These are phyloP conservation scores for Hemistola chrysoprasaria DNA, from an alignment of 2,888 invertebrate genomes.

Conservation along the genomic window DNA sequence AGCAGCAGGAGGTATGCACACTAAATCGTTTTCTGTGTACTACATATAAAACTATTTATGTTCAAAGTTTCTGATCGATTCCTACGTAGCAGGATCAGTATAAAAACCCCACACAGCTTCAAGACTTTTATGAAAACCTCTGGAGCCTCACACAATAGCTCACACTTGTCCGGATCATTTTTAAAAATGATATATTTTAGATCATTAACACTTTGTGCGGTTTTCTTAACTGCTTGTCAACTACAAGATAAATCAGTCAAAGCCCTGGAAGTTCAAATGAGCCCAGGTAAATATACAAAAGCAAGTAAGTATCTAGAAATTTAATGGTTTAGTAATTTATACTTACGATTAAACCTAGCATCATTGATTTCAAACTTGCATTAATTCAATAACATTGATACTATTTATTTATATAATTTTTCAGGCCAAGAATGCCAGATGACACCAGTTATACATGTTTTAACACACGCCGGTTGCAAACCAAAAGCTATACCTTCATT, in stretches of 20 bases:
- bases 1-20: slow-evolving; percentile 33
- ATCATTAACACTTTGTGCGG: slow-evolving; percentile 34
- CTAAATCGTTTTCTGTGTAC: slow-evolving; percentile 48
- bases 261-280: slow-evolving; percentile 59
- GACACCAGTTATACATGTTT: slow-evolving; percentile 94
- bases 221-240: slow-evolving; percentile 43
- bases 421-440: slow-evolving; percentile 92
- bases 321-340: too few species aligned
- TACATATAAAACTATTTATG: too few species aligned
- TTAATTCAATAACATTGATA: too few species aligned
- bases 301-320: slow-evolving; percentile 1
- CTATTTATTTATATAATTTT: slow-evolving; percentile 14
- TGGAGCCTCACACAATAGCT: neutral
- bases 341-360: too few species aligned
- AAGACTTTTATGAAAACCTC: slow-evolving; percentile 10
- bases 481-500: slow-evolving; percentile 97
- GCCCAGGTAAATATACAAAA: slow-evolving; percentile 50
- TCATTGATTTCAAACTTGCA: too few species aligned
- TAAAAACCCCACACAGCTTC: slow-evolving; percentile 14
- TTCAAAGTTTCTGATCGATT: too few species aligned
- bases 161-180: neutral
- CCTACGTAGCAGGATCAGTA: slow-evolving; percentile 9
- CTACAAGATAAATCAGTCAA: slow-evolving; percentile 47
- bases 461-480: slow-evolving; percentile 95
- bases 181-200: slow-evolving; percentile 39